These are phyloP conservation scores for Gnathonemus echidnorhynchus DNA, from an alignment of 2,113 vertebrate species.

Conservation along the genomic window DNA sequence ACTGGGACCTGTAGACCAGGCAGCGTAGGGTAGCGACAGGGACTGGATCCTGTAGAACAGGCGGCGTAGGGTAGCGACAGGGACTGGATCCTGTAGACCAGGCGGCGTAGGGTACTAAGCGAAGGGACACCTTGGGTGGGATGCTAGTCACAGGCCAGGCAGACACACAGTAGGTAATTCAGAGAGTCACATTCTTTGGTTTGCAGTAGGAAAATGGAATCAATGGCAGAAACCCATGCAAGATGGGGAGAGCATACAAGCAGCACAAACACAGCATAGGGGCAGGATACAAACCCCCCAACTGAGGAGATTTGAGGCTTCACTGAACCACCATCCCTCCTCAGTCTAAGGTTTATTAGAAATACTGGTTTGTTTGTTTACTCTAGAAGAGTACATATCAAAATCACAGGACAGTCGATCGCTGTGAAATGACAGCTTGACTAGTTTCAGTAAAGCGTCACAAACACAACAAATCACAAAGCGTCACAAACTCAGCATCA, in stretches of 20 bases:
- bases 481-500: neutral
- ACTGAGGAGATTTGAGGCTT: neutral
- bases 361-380: neutral
- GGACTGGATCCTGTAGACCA: too few species aligned
- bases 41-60: too few species aligned
- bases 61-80: too few species aligned
- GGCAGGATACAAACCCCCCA: neutral
- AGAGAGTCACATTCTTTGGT: neutral
- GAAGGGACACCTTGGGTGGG: too few species aligned
- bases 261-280: neutral
- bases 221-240: neutral
- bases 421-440: neutral
- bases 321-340: neutral
- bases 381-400: neutral
- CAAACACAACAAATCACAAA: neutral
- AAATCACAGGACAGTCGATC: neutral
- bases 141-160: neutral
- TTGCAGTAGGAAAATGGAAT: neutral
- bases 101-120: too few species aligned
- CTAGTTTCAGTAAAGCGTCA: neutral
- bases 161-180: neutral
- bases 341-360: neutral
- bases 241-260: neutral
- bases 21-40: too few species aligned
- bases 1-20: too few species aligned